Percentiles rank a stretch among this genome's conserved stretches.
These are phyloP conservation scores for Neopelma chrysocephalum DNA, from an alignment of 2,797 vertebrate genomes.

Conservation along the genomic window DNA sequence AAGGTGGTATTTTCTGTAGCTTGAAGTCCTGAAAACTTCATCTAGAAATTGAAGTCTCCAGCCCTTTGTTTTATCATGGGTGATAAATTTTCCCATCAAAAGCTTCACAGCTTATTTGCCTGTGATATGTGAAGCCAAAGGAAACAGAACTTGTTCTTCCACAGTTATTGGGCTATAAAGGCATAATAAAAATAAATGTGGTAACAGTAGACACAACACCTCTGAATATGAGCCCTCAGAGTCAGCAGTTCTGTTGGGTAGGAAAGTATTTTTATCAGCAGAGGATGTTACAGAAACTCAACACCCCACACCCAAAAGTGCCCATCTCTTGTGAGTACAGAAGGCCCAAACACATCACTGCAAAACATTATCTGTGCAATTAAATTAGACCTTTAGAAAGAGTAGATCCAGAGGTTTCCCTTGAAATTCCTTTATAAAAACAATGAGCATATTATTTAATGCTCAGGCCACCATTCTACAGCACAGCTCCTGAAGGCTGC, in stretches of 20 bases:
- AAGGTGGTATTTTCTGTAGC: not conserved
- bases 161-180: slow-evolving; percentile 29
- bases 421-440: not conserved
- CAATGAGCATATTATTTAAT: not conserved
- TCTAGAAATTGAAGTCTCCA: not conserved
- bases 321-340: not conserved
- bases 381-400: not conserved
- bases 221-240: not conserved
- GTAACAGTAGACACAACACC: slow-evolving; percentile 42
- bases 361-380: not conserved
- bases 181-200: slow-evolving; percentile 46
- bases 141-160: slow-evolving; percentile 40
- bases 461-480: not conserved
- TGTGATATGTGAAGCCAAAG: slow-evolving; percentile 39
- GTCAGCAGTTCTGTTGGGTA: not conserved
- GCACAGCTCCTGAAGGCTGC: not conserved
- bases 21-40: not conserved
- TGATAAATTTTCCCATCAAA: slow-evolving; percentile 64
- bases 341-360: not conserved
- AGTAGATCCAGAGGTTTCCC: not conserved
- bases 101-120: slow-evolving; percentile 43
- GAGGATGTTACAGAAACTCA: not conserved
- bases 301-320: not conserved
- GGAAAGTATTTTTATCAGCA: slow-evolving; percentile 40
- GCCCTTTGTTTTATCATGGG: slow-evolving; percentile 49